phyloP scores from a whole-genome alignment of 2,888 invertebrate species.

The Eudiplozoon nipponicum region DNA sequence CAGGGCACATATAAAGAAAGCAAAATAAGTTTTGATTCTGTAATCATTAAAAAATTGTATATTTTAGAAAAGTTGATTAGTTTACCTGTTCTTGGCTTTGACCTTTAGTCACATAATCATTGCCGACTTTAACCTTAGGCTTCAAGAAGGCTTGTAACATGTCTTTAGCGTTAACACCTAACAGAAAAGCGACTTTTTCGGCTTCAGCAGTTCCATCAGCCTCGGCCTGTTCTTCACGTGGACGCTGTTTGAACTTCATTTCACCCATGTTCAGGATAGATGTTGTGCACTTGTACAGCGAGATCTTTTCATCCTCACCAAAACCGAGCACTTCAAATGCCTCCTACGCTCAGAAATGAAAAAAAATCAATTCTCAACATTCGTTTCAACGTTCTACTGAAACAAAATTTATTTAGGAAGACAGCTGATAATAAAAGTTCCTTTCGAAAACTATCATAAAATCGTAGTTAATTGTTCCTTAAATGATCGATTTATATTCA shows the following conservation, averaged over 20 bases:
- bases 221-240: conserved; percentile 66
- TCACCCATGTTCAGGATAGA: conserved; percentile 98
- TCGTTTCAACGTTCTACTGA: too few species aligned
- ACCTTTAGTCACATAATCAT: conserved; percentile 91
- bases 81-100: conserved; percentile 51
- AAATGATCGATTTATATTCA: too few species aligned
- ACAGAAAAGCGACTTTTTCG: conserved; percentile 59
- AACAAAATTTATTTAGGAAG: too few species aligned
- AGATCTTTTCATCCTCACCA: conserved; percentile 58
- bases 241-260: conserved; percentile 99
- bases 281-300: conserved; percentile 84
- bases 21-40: too few species aligned
- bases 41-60: too few species aligned
- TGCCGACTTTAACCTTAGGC: conserved; percentile 77
- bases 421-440: too few species aligned
- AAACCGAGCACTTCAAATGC: conserved; percentile 97
- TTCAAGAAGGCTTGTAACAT: conserved; percentile 47
- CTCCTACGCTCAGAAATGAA: conserved; percentile 35
- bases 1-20: neutral
- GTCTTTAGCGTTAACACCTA: conserved; percentile 53
- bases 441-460: too few species aligned
- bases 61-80: too few species aligned
- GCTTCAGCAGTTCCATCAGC: conserved; percentile 36
- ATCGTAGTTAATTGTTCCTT: too few species aligned
- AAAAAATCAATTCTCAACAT: neutral